Evolutionary conservation across 2,113 vertebrate species (phyloP).

Genomic region (Calonectris borealis): DNA sequence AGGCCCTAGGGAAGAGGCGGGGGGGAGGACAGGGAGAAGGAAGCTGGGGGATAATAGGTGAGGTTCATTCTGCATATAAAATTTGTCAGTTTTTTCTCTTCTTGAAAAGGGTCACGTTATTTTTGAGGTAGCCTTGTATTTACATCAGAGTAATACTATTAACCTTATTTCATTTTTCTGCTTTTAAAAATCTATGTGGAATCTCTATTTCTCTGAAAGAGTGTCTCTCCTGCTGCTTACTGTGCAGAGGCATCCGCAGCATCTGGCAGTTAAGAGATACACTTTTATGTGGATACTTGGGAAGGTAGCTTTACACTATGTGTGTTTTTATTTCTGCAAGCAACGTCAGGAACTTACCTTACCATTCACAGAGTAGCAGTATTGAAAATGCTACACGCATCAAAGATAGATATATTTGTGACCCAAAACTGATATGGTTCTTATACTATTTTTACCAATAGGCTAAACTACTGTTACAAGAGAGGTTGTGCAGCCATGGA

Average conservation of each 20-base stretch:
- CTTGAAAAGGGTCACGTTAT: not conserved
- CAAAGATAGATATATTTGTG: not conserved
- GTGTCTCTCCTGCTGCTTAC: not conserved
- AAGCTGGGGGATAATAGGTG: not conserved
- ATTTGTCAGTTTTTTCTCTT: not conserved
- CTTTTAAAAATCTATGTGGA: not conserved
- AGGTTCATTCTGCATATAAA: not conserved
- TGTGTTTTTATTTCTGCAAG: not conserved
- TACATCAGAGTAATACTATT: not conserved
- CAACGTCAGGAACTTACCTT: not conserved
- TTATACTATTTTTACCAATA: not conserved
- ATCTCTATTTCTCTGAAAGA: not conserved
- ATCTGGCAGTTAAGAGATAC: not conserved
- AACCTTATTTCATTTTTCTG: not conserved
- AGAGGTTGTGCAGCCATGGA: not conserved
- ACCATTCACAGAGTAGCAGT: not conserved
- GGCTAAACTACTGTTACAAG: not conserved
- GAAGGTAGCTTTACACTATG: not conserved
- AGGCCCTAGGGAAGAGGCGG: not conserved
- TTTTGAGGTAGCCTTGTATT: not conserved
- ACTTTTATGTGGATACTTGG: not conserved
- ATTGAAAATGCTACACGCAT: not conserved
- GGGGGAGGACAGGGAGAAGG: not conserved
- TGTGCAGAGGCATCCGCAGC: not conserved
- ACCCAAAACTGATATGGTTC: not conserved